Base-by-base conservation (phyloP, 2,888 invertebrate species). In the Globia sparganii region DNA sequence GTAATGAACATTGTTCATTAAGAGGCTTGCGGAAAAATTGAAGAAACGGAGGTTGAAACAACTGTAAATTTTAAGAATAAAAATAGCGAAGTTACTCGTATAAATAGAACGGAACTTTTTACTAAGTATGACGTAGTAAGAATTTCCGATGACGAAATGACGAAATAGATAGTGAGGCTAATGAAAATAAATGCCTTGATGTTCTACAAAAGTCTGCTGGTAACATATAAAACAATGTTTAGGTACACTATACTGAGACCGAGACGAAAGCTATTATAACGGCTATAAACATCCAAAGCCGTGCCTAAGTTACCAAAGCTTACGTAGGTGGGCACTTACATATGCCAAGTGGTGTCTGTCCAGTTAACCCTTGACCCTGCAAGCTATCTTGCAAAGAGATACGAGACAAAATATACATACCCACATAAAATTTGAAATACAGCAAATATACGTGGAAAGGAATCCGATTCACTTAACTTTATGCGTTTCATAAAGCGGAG, bases 281-380 rank as follows among this genome's bases (percentile, higher is more conserved):
- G 53, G 68, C n/a, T 69, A 72, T 73, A 68, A 66, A 79, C 34
- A 64, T 76, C n/a, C 2, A 66, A 69, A 80, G 58, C 40, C 62
- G 67, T 65, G 61, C 31, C 58, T 65, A 61, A 71, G 70, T 37
- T 65, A 71, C 56, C 56, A 67, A 70, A 64, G 81, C 53, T 43
- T 58, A 66, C 68, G 61, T 83, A 83, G 81, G 73, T 75, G 65
- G 74, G 56, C 74, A 61, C 37, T 81, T 67, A 78, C 37, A 75
- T 49, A 75, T 61, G 46, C 70, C 70, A 69, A 81, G 82, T 66
- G 62, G 65, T 74, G 69, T 82, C 66, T 58, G 69, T 62, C 66
- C 82, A 77, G 82, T 85, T 85, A 77, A 85, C 83, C 82, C 72
- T 62, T 85, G 76, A 77, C 77, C 77, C 58, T 62, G 28, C 67